Evolutionary conservation across 2,888 invertebrate species (phyloP).

Genomic region (Hydroisotoma schaefferi): DNA sequence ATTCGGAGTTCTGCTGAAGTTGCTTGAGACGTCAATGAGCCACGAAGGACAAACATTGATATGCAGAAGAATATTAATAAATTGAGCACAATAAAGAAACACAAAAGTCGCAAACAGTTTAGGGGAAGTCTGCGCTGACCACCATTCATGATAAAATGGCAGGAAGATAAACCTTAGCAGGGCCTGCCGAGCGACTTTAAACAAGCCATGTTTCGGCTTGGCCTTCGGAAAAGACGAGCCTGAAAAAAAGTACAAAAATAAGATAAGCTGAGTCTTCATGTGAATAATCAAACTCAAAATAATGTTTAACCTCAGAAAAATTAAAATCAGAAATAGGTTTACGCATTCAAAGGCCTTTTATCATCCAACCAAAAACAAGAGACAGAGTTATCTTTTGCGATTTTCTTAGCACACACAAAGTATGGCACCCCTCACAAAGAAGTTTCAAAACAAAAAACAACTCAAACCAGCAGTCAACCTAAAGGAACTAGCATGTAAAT

Average conservation of each 20-base stretch:
- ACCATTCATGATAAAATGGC: conserved; percentile 83
- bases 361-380: not conserved
- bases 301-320: too few relatives aligned
- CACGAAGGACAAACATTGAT: conserved; percentile 8
- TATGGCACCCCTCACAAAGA: not conserved
- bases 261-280: too few relatives aligned
- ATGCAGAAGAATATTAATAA: conserved; percentile 55
- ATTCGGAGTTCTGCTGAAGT: conserved; percentile 5
- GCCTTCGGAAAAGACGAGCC: conserved; percentile 95
- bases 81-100: conserved; percentile 72
- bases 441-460: not conserved
- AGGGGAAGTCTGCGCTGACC: conserved; percentile 80
- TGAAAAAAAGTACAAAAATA: conserved; percentile 51
- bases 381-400: not conserved
- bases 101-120: conserved; percentile 67
- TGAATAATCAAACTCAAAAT: too few relatives aligned
- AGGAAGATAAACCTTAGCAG: conserved; percentile 75
- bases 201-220: conserved; percentile 86
- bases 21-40: conserved; percentile 11
- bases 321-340: not conserved
- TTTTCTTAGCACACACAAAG: conserved; percentile 4
- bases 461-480: not conserved
- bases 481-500: not conserved
- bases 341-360: conserved; percentile 2
- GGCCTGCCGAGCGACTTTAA: conserved; percentile 78